phyloP scores from a whole-genome alignment of 2,888 invertebrate genomes.

The Microctonus hyperodae region DNA sequence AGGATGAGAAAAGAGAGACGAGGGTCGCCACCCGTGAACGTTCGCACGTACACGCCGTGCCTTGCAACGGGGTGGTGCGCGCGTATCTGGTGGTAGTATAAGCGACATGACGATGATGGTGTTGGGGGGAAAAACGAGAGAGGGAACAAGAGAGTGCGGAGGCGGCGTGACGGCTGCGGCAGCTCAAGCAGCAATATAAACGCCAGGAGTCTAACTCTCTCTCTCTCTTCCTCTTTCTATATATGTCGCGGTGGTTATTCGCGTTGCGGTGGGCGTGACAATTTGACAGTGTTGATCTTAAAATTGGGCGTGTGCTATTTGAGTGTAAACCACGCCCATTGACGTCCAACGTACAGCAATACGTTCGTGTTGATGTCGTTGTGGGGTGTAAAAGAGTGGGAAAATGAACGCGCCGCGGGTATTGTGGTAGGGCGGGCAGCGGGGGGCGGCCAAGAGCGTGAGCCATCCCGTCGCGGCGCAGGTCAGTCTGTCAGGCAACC shows the following conservation, averaged over 20 bases:
- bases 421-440: conserved; percentile 26
- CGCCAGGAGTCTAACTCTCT: not conserved
- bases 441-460: conserved; percentile 56
- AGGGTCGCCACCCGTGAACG: conserved; percentile 42
- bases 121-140: not conserved
- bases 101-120: conserved; percentile 21
- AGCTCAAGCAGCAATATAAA: conserved; percentile 21
- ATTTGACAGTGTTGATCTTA: not conserved
- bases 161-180: conserved; percentile 6
- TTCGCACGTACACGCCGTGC: conserved; percentile 42
- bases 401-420: conserved; percentile 3
- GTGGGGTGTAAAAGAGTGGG: conserved; percentile 6
- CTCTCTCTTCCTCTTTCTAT: not conserved
- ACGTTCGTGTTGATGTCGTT: conserved; percentile 21
- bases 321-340: not conserved
- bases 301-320: conserved; percentile 7
- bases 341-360: conserved; percentile 11
- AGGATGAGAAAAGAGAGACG: conserved; percentile 34
- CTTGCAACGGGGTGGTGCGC: conserved; percentile 31
- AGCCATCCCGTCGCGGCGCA: conserved; percentile 59
- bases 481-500: conserved; percentile 63
- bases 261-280: not conserved
- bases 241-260: not conserved
- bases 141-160: not conserved
- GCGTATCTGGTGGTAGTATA: conserved; percentile 26